Conservation (phyloP, 2,888 invertebrate genomes). For the Omphaloscelis lunosa region DNA sequence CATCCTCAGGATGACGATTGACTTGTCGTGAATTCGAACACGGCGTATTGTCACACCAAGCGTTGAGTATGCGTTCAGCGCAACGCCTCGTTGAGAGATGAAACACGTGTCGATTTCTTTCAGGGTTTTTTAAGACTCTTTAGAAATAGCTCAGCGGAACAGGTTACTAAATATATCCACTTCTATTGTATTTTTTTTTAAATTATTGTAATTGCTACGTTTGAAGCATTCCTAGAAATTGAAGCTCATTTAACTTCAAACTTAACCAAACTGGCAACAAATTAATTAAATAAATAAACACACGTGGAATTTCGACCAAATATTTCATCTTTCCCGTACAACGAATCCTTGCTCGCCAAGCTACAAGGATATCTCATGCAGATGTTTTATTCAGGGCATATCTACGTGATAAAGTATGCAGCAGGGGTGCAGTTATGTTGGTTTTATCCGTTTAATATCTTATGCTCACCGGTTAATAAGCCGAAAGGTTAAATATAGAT, state of each 20-base stretch:
- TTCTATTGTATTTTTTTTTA: too few species aligned
- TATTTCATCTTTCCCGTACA: slow-evolving; percentile 35
- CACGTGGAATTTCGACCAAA: neutral
- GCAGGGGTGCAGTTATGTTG: slow-evolving; percentile 66
- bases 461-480: slow-evolving; percentile 55
- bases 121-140: too few species aligned
- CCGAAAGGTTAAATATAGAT: slow-evolving; percentile 43
- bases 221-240: neutral
- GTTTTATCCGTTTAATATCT: slow-evolving; percentile 74
- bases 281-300: slow-evolving; percentile 1
- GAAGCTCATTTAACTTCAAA: neutral
- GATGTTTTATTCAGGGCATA: slow-evolving; percentile 74
- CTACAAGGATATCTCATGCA: slow-evolving; percentile 59
- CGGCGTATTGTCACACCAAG: too few species aligned
- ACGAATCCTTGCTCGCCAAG: slow-evolving; percentile 45
- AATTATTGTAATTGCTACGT: neutral
- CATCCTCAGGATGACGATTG: too few species aligned
- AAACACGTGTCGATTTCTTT: too few species aligned
- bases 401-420: slow-evolving; percentile 74
- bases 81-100: too few species aligned
- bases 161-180: too few species aligned
- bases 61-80: too few species aligned
- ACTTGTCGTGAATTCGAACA: too few species aligned
- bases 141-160: too few species aligned
- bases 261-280: neutral